Evolutionary conservation across 2,888 invertebrate species (phyloP).

Genomic region (Athripsodes cinereus): DNA sequence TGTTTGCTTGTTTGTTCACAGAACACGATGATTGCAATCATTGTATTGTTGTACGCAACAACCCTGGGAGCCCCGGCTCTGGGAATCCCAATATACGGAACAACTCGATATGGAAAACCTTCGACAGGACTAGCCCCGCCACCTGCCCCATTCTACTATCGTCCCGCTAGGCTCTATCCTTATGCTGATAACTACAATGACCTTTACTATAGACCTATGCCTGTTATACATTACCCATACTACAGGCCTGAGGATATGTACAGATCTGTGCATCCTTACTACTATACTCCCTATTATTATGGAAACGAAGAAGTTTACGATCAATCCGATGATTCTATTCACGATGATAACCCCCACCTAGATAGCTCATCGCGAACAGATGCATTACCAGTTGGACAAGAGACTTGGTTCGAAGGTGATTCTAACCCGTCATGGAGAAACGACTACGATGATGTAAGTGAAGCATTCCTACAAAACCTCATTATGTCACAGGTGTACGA

Average conservation of each 20-base stretch:
- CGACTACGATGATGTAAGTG: conserved; percentile 51
- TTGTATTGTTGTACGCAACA: neutral
- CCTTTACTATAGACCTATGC: conserved; percentile 48
- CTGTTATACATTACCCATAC: conserved; percentile 42
- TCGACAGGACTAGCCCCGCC: conserved; percentile 33
- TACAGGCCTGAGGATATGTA: conserved; percentile 38
- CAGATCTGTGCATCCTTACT: conserved; percentile 41
- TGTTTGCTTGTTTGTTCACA: conserved; percentile 30
- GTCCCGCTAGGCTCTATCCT: conserved; percentile 38
- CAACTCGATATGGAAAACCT: conserved; percentile 21
- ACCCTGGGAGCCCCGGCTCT: conserved; percentile 9
- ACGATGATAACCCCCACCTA: conserved; percentile 51
- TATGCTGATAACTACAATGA: conserved; percentile 51
- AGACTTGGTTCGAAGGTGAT: conserved; percentile 59
- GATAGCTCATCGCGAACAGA: conserved; percentile 46
- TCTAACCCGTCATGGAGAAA: conserved; percentile 41
- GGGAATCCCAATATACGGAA: conserved; percentile 26
- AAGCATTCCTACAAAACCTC: conserved; percentile 61
- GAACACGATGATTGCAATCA: conserved; percentile 31
- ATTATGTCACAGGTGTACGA: conserved; percentile 61
- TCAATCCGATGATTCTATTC: conserved; percentile 34
- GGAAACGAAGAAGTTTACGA: conserved; percentile 35
- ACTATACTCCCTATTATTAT: conserved; percentile 43
- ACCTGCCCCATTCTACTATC: conserved; percentile 42
- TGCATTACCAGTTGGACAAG: conserved; percentile 59